Evolutionary conservation across 2,797 vertebrate species (phyloP), one percentile per base, ranked within the genome.

Genomic region (Chelmon rostratus): DNA sequence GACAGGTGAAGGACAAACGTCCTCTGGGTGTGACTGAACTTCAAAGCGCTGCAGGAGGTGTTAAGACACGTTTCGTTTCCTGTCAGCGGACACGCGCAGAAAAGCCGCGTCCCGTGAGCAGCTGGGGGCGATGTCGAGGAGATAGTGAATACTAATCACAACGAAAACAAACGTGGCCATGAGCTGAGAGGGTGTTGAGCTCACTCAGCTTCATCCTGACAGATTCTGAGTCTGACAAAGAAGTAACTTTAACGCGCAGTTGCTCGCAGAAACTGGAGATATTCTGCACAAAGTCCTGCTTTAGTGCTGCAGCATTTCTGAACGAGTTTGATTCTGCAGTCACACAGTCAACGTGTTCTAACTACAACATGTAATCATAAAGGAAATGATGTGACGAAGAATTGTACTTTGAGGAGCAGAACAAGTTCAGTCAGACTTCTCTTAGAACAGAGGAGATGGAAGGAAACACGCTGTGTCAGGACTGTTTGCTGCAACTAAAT

Each of bases 11-110:
- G 54, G 53, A 68, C 73, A 73, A 38, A 61, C n/a, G 59, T 66
- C 16, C 4, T 28, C 0, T 28, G 38, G 10, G 42, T 53, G 52
- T 49, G 68, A 3, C 31, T 8, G 54, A 1, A 31, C 81, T 67
- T 88, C 79, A 86, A 77, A 88, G 79, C 0, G 18, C 28, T 2
- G 1, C 50, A 1, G 42, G 33, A 67, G 68, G 80, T 61, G 82
- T 62, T 0, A 52, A 53, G 62, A 58, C 83, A 64, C 54, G 72
- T 77, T 87, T 77, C 5, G 73, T n/a, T 79, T 72, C 79, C 79
- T 80, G 52, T 53, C 6, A 56, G 47, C 38, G 50, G 81, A 68
- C 89, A 88, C 87, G 86, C 57, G 86, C 19, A n/a, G 73, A 61
- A 54, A 73, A 75, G 42, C 67, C 65, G 65, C n/a, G n/a, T n/a